Base-by-base conservation (phyloP, 2,797 vertebrate species). In the Lycodopsis pacificus region DNA sequence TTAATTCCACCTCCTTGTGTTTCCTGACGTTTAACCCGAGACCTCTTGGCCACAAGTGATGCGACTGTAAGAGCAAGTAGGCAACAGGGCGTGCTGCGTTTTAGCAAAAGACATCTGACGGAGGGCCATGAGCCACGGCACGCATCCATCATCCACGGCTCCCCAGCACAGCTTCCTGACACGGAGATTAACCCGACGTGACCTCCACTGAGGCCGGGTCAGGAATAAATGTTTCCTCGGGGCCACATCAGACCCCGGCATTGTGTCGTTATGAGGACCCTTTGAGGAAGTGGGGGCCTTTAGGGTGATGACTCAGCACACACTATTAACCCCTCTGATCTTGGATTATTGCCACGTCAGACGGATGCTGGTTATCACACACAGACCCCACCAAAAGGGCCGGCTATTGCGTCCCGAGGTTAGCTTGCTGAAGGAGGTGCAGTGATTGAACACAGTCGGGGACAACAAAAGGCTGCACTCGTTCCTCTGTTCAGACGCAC, bases 251-350 rank as follows among this genome's bases (percentile, higher is more conserved):
- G 77, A 69, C 27, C 17, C 40, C 34, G 65, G 32, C 65, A 30
- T 51, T 54, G 32, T 70, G 54, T 73, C 14, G 53, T 82, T 75
- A 73, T 40, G 46, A 84, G 66, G 76, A 80, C 65, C 71, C 77
- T 69, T 86, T 36, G 22, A 71, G 81, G 68, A 78, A 80, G 66
- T 11, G 46, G 53, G 58, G 51, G 56, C 17, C 59, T 67, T 72
- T 44, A 13, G 65, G 80, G 80, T 79, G 79, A 86, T 25, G 69
- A 79, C 84, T 82, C 22, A 48, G 87, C 74, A 85, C 81, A 93
- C 86, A 91, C 89, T 65, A 92, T 93, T 94, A 94, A 93, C 92
- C 91, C 76, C 78, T 58, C 65, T 82, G 81, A 82, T 90, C 90
- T 71, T 51, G 68, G 74, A 77, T 85, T 85, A 84, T 66, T 64